Evolutionary conservation across 2,888 invertebrate species (phyloP).

Genomic region (Anthophora plumipes): DNA sequence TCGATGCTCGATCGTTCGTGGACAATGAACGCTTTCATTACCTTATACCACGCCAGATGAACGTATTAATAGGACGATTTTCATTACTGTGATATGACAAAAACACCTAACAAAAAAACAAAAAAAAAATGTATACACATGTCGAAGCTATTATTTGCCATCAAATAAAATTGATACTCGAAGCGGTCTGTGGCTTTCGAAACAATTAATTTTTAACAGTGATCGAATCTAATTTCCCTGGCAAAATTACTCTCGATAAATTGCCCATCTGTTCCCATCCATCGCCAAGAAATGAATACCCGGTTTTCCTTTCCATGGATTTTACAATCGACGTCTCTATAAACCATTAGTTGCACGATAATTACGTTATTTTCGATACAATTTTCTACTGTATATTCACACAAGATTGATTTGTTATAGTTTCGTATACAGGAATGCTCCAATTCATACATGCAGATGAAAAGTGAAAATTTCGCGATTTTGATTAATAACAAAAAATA

Average conservation of each 20-base stretch:
- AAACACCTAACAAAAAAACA: neutral
- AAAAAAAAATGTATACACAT: neutral
- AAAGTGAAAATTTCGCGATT: neutral
- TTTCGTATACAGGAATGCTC: neutral
- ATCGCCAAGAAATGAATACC: slow-evolving; percentile 2
- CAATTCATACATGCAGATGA: neutral
- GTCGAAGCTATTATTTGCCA: neutral
- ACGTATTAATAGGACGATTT: slow-evolving; percentile 11
- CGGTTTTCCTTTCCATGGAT: neutral
- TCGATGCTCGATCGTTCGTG: too few relatives aligned
- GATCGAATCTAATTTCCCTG: slow-evolving; percentile 24
- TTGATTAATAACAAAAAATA: neutral
- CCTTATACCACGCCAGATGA: neutral
- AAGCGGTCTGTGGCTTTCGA: slow-evolving; percentile 11
- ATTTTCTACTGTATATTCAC: neutral
- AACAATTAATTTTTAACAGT: slow-evolving; percentile 43
- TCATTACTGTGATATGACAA: neutral
- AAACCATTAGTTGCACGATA: slow-evolving; percentile 14
- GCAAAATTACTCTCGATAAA: slow-evolving; percentile 35
- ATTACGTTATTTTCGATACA: neutral
- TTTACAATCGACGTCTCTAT: neutral
- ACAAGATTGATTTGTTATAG: neutral
- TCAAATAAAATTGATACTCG: slow-evolving; percentile 24
- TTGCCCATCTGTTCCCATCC: slow-evolving; percentile 5
- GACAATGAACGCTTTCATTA: neutral